Conservation (phyloP, 2,113 vertebrate species). For the Lathamus discolor region DNA sequence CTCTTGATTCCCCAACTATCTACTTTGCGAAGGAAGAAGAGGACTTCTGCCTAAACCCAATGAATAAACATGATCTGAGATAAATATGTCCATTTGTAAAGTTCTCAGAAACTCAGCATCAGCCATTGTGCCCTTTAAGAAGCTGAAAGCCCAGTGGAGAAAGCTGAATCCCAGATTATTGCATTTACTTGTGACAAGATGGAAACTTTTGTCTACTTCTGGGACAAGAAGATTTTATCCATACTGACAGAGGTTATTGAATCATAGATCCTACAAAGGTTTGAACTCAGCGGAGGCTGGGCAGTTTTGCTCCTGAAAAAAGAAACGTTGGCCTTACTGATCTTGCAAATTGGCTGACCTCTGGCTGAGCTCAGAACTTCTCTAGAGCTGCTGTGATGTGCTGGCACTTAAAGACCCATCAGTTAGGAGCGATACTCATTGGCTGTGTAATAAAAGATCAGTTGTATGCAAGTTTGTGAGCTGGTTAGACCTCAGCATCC, state of each 20-base stretch:
- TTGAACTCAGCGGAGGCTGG: neutral
- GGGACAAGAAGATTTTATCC: neutral
- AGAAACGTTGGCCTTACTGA: neutral
- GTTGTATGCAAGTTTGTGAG: neutral
- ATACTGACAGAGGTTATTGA: neutral
- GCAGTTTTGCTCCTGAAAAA: neutral
- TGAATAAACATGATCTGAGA: neutral
- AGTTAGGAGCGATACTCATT: neutral
- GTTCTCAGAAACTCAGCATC: neutral
- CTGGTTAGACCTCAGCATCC: neutral
- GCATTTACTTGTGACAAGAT: neutral
- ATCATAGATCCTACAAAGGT: neutral
- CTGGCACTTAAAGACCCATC: neutral
- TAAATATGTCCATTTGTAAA: neutral
- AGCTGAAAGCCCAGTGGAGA: neutral
- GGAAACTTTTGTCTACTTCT: neutral
- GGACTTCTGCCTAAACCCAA: neutral
- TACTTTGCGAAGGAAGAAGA: neutral
- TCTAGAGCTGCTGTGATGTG: accelerated
- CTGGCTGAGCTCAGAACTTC: neutral
- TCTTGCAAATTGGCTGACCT: neutral
- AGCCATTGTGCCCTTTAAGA: neutral
- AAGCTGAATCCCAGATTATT: neutral
- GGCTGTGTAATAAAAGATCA: neutral
- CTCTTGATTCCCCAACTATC: neutral